Percentiles rank a stretch among this genome's conserved stretches.
phyloP scores from a whole-genome alignment of 2,797 vertebrate species.

The Oryzias sinensis region DNA sequence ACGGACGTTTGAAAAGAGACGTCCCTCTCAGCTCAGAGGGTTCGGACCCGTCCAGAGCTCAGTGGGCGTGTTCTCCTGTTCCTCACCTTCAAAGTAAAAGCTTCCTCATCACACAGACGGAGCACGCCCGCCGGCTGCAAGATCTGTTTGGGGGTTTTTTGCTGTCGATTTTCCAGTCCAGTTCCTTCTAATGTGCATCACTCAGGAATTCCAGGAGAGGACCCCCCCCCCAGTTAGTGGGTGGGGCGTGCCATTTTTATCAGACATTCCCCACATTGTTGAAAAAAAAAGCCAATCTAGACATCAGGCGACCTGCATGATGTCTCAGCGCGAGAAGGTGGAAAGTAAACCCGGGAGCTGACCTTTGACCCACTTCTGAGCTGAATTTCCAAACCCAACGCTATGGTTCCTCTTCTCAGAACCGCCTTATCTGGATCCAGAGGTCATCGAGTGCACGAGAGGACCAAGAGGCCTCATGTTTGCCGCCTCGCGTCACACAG shows the following conservation, averaged over 20 bases:
- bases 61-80: neutral
- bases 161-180: slow-evolving; percentile 73
- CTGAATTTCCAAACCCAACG: too few relatives aligned
- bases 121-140: slow-evolving; percentile 40
- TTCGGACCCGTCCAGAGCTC: neutral
- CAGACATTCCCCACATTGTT: slow-evolving; percentile 28
- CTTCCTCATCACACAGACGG: neutral
- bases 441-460: slow-evolving; percentile 21
- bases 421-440: slow-evolving; percentile 14
- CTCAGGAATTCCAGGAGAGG: slow-evolving; percentile 60
- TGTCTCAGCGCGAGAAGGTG: neutral
- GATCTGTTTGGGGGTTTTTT: slow-evolving; percentile 50
- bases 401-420: neutral
- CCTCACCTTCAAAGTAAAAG: neutral
- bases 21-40: too few relatives aligned
- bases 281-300: slow-evolving; percentile 50
- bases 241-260: slow-evolving; percentile 37
- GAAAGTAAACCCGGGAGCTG: too few relatives aligned
- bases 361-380: too few relatives aligned
- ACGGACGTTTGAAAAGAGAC: too few relatives aligned
- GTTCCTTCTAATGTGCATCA: slow-evolving; percentile 63
- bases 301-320: neutral
- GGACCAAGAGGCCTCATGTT: slow-evolving; percentile 8
- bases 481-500: neutral
- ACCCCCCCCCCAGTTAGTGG: slow-evolving; percentile 9